Evolutionary conservation across 2,113 vertebrate genomes (phyloP), one percentile per base, ranked within the genome.

Genomic region (Hepsetus odoe): DNA sequence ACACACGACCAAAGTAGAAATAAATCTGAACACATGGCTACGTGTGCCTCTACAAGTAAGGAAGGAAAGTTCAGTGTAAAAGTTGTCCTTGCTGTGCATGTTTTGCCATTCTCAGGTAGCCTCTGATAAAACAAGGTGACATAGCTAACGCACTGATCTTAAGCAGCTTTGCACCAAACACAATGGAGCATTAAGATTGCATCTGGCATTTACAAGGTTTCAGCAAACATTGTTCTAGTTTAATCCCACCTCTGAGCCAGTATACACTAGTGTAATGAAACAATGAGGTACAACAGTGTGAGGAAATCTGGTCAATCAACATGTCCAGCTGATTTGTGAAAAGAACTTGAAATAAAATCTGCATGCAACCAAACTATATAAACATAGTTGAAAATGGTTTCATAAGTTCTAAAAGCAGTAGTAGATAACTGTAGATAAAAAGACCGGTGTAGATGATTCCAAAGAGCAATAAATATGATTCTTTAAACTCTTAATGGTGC

Each of bases 151-250:
- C 49, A 33, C 64, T 30, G 22, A 30, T 44, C 67, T 64, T 77
- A 81, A 76, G 67, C 67, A 28, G 67, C 80, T 81, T 76, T 72
- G 16, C 58, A n/a, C 13, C 14, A 24, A 49, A 64, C 66, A 71
- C 24, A 80, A 73, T 20, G n/a, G 28, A 74, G 55, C 46, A 49
- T 22, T 55, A 35, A 28, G 67, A 66, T 76, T 76, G 65, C 4
- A 2, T 40, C 13, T 59, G 59, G 14, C 53, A 72, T 73, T 77
- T 67, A 66, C 69, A 67, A 61, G 22, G 67, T 68, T 69, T 58
- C 28, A 2, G 0, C 24, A 68, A 74, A 75, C 62, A 20, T 10
- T 51, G 51, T 32, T 18, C 68, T 20, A 0, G 7, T 51, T 33
- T 38, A 55, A 55, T 53, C 49, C 35, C 5, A 55, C 20, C 30